Evolutionary conservation across 2,113 vertebrate species (phyloP).

Genomic region (Numenius arquata): DNA sequence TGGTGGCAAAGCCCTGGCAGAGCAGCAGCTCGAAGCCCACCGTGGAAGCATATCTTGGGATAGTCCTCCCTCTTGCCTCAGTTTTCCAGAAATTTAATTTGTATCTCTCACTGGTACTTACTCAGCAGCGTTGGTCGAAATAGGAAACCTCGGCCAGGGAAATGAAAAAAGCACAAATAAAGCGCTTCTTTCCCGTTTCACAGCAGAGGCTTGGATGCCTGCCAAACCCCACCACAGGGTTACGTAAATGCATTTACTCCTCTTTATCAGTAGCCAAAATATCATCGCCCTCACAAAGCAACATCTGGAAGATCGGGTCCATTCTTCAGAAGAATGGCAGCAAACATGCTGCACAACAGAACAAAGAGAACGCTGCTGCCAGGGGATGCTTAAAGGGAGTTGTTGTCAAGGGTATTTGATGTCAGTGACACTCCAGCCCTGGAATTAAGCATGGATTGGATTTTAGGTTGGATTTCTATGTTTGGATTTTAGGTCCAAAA

Average conservation of each 20-base stretch:
- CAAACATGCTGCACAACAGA: background rate
- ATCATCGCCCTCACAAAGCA: background rate
- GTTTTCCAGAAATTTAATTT: background rate
- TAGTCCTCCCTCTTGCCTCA: background rate
- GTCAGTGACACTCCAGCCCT: background rate
- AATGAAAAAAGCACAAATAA: background rate
- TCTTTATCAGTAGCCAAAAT: slow-evolving; percentile 33
- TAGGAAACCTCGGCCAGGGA: background rate
- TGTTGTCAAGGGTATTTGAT: background rate
- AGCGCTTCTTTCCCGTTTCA: background rate
- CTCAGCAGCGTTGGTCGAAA: background rate
- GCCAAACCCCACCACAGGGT: background rate
- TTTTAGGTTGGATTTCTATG: background rate
- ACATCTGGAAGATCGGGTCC: background rate
- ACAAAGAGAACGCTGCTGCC: background rate
- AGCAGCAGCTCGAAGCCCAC: background rate
- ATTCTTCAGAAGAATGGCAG: background rate
- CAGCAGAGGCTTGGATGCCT: slow-evolving; percentile 16
- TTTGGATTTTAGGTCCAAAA: background rate
- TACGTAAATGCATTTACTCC: slow-evolving; percentile 25
- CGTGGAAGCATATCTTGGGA: fast-evolving
- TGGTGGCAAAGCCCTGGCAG: background rate
- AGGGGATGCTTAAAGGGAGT: background rate
- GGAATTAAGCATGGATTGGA: background rate
- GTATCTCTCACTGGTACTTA: background rate